A percentile compares a stretch with the other conserved stretches of the same genome.
phyloP scores from a whole-genome alignment of 2,888 invertebrate genomes.

The Caenorhabditis doughertyi region DNA sequence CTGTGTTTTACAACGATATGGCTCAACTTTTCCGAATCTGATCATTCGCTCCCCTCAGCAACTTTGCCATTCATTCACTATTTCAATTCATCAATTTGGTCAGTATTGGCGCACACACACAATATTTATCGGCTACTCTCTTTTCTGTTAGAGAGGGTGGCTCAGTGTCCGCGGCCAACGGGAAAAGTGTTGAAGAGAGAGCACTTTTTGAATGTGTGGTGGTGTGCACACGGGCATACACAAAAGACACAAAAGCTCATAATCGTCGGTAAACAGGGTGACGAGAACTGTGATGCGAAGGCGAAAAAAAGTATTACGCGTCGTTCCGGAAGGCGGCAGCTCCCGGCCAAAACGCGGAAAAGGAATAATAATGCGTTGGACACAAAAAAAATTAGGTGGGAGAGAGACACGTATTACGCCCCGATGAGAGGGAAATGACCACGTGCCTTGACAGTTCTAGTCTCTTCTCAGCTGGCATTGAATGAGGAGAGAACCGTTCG shows the following conservation, averaged over 20 bases:
- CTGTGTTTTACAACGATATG: too few species aligned
- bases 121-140: slow-evolving; percentile 52
- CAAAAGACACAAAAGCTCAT: slow-evolving; percentile 62
- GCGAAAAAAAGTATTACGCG: slow-evolving; percentile 30
- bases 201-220: background rate
- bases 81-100: too few species aligned
- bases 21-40: too few species aligned
- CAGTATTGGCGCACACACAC: background rate
- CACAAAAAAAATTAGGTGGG: slow-evolving; percentile 18
- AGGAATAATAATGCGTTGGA: slow-evolving; percentile 40
- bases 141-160: background rate
- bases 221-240: slow-evolving; percentile 12
- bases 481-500: background rate
- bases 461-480: background rate
- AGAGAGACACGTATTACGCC: slow-evolving; percentile 26
- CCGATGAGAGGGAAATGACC: slow-evolving; percentile 29
- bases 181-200: background rate
- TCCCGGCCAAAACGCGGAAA: background rate
- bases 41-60: too few species aligned
- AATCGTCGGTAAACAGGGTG: slow-evolving; percentile 60
- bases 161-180: slow-evolving; percentile 4
- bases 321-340: slow-evolving; percentile 35
- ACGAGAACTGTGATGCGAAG: slow-evolving; percentile 51
- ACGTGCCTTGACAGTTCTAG: slow-evolving; percentile 45
- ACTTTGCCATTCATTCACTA: too few species aligned